Percentiles rank a stretch among this genome's conserved stretches.
These are phyloP conservation scores for Gerosis bhagava DNA, from an alignment of 2,888 invertebrate genomes.

Conservation along the genomic window DNA sequence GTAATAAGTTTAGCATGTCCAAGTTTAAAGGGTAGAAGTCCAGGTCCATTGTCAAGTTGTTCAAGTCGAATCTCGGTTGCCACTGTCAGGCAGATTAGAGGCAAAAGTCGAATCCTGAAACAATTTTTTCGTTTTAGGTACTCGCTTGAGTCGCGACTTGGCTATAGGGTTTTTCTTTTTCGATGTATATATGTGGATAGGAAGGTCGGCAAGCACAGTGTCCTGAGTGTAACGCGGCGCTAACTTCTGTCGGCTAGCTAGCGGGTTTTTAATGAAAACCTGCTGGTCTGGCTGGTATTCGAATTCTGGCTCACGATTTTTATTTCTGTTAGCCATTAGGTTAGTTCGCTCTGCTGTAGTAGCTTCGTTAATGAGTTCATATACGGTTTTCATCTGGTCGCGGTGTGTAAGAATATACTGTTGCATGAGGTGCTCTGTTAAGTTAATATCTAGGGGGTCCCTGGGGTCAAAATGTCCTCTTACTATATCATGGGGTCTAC, in stretches of 20 bases:
- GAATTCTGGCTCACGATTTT: slow-evolving; percentile 18
- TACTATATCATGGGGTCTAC: too few relatives aligned
- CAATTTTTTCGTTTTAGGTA: not conserved
- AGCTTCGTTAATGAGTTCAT: slow-evolving; percentile 21
- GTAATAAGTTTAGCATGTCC: slow-evolving; percentile 14
- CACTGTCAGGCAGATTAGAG: not conserved
- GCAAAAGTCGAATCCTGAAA: slow-evolving; percentile 6
- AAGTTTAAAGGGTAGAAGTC: slow-evolving; percentile 27
- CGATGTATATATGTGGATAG: slow-evolving; percentile 20
- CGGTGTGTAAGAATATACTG: slow-evolving; percentile 24
- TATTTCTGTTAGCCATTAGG: slow-evolving; percentile 17
- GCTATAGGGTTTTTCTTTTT: slow-evolving; percentile 9
- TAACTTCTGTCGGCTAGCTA: slow-evolving; percentile 21
- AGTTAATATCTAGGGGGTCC: too few relatives aligned
- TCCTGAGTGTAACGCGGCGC: slow-evolving; percentile 22
- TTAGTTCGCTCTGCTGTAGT: slow-evolving; percentile 7
- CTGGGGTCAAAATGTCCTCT: too few relatives aligned
- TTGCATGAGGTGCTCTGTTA: slow-evolving; percentile 11
- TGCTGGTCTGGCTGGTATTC: slow-evolving; percentile 25
- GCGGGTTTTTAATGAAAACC: slow-evolving; percentile 21
- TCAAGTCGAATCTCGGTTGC: slow-evolving; percentile 25
- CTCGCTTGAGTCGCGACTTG: slow-evolving; percentile 7
- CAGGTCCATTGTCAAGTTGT: slow-evolving; percentile 19
- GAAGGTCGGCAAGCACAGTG: slow-evolving; percentile 20
- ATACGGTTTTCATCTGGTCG: slow-evolving; percentile 26